phyloP scores from a whole-genome alignment of 92 coral and sea anemone species.

The Phenganax marumi region DNA sequence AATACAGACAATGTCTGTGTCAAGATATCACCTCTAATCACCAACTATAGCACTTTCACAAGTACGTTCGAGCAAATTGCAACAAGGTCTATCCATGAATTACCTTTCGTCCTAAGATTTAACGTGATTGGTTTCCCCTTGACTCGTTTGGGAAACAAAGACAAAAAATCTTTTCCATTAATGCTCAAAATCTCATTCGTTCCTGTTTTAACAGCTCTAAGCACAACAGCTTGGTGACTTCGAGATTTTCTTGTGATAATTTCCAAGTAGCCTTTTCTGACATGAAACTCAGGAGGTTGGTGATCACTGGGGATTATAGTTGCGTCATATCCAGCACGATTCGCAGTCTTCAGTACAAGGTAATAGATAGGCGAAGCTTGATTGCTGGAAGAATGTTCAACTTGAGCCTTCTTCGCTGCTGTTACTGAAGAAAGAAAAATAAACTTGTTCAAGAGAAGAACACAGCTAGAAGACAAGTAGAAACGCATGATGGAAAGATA shows the following conservation, averaged over 20 bases:
- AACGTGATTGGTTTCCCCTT: conserved; percentile 56
- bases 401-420: conserved; percentile 58
- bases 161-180: conserved; percentile 61
- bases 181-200: conserved; percentile 57
- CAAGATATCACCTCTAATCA: too few species aligned
- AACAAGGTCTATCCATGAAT: not conserved
- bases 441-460: not conserved
- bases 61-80: too few species aligned
- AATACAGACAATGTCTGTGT: too few species aligned
- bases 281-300: conserved; percentile 36
- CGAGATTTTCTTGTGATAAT: conserved; percentile 62
- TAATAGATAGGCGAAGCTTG: conserved; percentile 60
- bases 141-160: conserved; percentile 54
- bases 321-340: conserved; percentile 83
- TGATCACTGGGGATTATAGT: conserved; percentile 72
- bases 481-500: too few species aligned
- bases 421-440: conserved; percentile 43
- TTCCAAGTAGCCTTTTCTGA: conserved; percentile 61
- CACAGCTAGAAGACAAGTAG: not conserved
- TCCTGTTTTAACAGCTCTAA: conserved; percentile 61
- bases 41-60: too few species aligned
- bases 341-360: conserved; percentile 77
- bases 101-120: conserved; percentile 34
- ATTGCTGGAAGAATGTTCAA: conserved; percentile 38
- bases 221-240: conserved; percentile 59